Percentiles rank a stretch among this genome's conserved stretches.
phyloP scores from a whole-genome alignment of 2,797 vertebrate species.

The Aphelocoma californica region DNA sequence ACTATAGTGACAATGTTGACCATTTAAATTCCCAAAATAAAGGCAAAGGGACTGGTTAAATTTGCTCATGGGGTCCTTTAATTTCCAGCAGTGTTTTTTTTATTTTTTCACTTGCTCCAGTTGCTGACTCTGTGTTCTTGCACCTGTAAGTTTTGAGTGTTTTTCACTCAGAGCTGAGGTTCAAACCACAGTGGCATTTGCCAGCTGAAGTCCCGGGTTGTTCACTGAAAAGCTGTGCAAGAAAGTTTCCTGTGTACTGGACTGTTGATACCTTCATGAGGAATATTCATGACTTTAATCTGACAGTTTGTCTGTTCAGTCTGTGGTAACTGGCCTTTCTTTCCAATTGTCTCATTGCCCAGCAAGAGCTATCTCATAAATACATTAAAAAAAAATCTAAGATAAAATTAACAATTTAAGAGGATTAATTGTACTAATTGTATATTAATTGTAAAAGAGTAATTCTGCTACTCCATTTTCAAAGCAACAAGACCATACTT shows the following conservation, averaged over 20 bases:
- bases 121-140: not conserved
- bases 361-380: not conserved
- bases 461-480: not conserved
- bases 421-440: not conserved
- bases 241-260: not conserved
- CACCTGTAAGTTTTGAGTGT: not conserved
- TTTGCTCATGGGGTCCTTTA: not conserved
- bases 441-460: too few relatives aligned
- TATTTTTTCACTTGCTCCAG: not conserved
- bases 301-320: not conserved
- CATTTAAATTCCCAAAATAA: not conserved
- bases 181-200: not conserved
- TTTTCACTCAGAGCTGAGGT: not conserved
- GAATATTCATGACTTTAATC: not conserved
- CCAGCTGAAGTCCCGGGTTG: rapidly evolving
- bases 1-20: not conserved
- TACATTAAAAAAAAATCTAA: not conserved
- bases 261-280: not conserved
- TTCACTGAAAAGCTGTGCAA: not conserved
- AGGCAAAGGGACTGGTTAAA: not conserved
- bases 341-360: not conserved
- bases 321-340: not conserved
- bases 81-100: not conserved
- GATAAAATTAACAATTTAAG: not conserved
- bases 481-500: not conserved